These are phyloP conservation scores for Tachysurus vachellii DNA, from an alignment of 2,113 vertebrate genomes.

Conservation along the genomic window DNA sequence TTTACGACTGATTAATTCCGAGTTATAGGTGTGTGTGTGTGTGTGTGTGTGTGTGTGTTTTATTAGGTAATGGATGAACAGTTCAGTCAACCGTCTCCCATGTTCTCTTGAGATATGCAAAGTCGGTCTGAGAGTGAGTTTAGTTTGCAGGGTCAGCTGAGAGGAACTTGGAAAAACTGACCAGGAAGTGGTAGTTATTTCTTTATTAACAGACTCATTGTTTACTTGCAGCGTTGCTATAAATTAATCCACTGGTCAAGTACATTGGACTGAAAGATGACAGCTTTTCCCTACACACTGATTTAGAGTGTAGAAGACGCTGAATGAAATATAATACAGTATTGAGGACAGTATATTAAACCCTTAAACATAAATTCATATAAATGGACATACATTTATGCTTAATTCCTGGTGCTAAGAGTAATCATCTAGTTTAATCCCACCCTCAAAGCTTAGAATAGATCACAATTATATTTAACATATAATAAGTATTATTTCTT, in stretches of 20 bases:
- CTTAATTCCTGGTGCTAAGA: not conserved
- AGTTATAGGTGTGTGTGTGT: constrained; percentile 3
- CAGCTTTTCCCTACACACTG: not conserved
- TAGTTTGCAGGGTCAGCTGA: not conserved
- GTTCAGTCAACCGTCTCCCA: not conserved
- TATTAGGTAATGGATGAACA: not conserved
- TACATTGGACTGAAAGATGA: not conserved
- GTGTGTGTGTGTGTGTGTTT: constrained; percentile 9
- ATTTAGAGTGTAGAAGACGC: not conserved
- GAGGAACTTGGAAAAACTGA: not conserved
- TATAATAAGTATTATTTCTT: not conserved
- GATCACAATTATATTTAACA: not conserved
- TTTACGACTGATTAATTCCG: constrained; percentile 24
- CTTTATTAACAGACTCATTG: not conserved
- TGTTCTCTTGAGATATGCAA: not conserved
- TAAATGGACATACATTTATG: no score
- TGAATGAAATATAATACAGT: not conserved
- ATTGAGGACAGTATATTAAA: not conserved
- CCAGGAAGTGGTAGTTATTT: not conserved
- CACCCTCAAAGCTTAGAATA: not conserved
- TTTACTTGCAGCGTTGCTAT: not conserved
- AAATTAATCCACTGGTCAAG: not conserved
- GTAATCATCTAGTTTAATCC: not conserved
- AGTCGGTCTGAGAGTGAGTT: not conserved
- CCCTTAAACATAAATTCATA: not conserved